phyloP scores from a whole-genome alignment of 2,888 invertebrate species.

The Liopterus haemorrhoidalis region DNA sequence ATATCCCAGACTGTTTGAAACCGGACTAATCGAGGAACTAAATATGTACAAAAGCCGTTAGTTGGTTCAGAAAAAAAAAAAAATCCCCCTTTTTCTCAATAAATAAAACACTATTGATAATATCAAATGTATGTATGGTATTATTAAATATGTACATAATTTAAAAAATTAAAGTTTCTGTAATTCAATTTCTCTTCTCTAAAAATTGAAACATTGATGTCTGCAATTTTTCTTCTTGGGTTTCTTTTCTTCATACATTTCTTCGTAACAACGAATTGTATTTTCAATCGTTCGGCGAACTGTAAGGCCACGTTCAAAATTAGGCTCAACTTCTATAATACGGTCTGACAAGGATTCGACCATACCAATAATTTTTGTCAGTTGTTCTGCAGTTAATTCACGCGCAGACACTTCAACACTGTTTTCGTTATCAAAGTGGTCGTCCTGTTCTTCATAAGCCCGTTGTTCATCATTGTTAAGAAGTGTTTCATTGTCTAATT shows the following conservation, averaged over 20 bases:
- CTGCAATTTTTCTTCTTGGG: too few species aligned
- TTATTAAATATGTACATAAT: too few species aligned
- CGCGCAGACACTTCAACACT: constrained; percentile 12
- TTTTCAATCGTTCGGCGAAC: constrained; percentile 10
- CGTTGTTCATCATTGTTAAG: constrained; percentile 2
- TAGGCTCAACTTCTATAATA: constrained; percentile 15
- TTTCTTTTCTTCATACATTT: constrained; percentile 18
- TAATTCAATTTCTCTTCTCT: too few species aligned
- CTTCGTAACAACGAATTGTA: constrained; percentile 16
- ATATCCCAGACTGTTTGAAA: too few species aligned
- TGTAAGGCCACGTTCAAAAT: background rate
- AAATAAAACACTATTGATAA: too few species aligned
- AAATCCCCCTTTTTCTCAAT: too few species aligned
- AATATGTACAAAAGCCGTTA: too few species aligned
- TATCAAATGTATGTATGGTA: too few species aligned
- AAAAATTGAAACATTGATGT: too few species aligned
- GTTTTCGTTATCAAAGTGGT: background rate
- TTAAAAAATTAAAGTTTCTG: too few species aligned
- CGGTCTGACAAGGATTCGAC: constrained; percentile 11
- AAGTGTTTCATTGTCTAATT: background rate
- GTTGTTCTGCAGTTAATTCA: constrained; percentile 16
- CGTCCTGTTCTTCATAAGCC: background rate
- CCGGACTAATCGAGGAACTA: too few species aligned
- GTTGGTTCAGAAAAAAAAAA: too few species aligned
- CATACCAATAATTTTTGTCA: constrained; percentile 14